Evolutionary conservation across 2,888 invertebrate genomes (phyloP).

Genomic region (Amiota mariae): DNA sequence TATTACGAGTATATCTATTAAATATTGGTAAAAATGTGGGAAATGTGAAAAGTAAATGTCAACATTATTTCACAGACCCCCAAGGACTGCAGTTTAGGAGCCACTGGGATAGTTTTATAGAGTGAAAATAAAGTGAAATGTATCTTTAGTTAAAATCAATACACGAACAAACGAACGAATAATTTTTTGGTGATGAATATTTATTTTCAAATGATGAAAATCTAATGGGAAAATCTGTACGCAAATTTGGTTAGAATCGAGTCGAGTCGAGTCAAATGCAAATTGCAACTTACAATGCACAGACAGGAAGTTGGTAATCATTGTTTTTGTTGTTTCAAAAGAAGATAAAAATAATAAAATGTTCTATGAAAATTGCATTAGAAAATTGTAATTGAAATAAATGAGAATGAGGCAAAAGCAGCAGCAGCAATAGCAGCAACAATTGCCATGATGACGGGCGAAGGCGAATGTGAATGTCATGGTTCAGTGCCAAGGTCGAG

Average conservation of each 20-base stretch:
- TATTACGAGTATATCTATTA: no score
- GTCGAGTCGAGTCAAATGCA: not conserved
- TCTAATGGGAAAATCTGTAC: conserved; percentile 4
- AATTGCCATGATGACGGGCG: not conserved
- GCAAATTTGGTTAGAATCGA: not conserved
- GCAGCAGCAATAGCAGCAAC: not conserved
- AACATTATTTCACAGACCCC: no score
- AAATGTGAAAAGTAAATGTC: no score
- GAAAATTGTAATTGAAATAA: not conserved
- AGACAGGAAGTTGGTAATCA: conserved; percentile 12
- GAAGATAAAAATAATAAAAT: conserved; percentile 1
- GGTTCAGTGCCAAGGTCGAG: conserved; percentile 16
- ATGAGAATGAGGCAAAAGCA: no score
- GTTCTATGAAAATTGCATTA: conserved; percentile 9
- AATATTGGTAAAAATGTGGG: no score
- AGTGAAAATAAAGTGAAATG: no score
- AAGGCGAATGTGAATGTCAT: conserved; percentile 6
- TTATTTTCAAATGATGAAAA: not conserved
- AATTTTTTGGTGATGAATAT: no score
- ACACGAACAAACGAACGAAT: no score
- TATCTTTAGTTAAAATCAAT: no score
- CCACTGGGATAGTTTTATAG: no score
- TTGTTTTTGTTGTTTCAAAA: conserved; percentile 1
- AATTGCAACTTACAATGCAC: not conserved
- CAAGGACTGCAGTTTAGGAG: no score